Percentiles rank a stretch among this genome's conserved stretches.
These are phyloP conservation scores for Acholoe squamosa DNA, from an alignment of 2,888 invertebrate species.

Conservation along the genomic window DNA sequence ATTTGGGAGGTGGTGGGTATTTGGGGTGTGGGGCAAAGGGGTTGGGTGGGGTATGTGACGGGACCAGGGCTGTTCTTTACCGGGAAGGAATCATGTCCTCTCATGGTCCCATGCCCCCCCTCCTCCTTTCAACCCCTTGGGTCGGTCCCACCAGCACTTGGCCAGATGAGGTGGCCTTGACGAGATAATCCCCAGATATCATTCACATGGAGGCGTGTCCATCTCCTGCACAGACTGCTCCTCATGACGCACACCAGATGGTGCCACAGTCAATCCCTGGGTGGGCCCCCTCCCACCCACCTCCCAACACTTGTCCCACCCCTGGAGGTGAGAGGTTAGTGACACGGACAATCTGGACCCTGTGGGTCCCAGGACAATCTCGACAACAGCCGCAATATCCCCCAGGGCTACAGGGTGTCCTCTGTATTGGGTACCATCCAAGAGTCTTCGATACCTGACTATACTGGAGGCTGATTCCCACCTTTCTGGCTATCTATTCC, in stretches of 20 bases:
- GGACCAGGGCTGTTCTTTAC: background rate
- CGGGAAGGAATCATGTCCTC: background rate
- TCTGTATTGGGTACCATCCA: background rate
- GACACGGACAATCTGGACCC: slow-evolving; percentile 43
- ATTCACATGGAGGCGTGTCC: slow-evolving; percentile 12
- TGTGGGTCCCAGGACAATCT: background rate
- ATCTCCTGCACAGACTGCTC: background rate
- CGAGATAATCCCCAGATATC: background rate
- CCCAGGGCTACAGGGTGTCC: no score
- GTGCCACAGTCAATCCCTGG: background rate
- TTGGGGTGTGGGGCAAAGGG: no score
- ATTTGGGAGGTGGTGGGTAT: background rate
- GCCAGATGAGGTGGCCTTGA: background rate
- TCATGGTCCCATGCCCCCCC: background rate
- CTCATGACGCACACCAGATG: slow-evolving; percentile 47
- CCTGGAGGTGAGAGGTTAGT: slow-evolving; percentile 18
- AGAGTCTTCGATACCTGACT: no score
- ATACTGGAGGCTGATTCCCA: no score
- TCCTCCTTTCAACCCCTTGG: background rate
- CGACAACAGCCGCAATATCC: background rate
- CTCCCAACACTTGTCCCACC: background rate
- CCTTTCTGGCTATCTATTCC: no score
- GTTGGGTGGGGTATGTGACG: no score
- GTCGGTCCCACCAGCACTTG: background rate
- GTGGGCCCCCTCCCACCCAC: background rate